Base-by-base conservation (phyloP, 2,797 vertebrate genomes). In the Melanotaenia nigrans region DNA sequence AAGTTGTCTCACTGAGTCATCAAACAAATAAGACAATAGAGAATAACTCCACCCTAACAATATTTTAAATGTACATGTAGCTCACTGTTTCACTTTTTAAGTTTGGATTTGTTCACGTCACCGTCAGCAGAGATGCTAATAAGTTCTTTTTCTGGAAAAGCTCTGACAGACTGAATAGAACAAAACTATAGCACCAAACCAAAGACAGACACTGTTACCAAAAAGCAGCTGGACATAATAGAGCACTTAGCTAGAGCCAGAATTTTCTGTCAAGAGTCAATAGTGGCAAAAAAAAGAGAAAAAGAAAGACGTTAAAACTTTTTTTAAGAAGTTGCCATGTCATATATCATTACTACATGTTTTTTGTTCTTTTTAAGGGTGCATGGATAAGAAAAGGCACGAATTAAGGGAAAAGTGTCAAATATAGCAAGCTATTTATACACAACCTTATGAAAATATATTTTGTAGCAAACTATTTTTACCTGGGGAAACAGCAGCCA, bases 21-120 rank as follows among this genome's bases (percentile, higher is more conserved):
- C 6, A 28, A 81, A 77, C 62, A 81, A 73, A 63, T 4, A 47
- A 47, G 20, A 20, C 14, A 79, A 73, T 53, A 65, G n/a, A 51
- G 22, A 3, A 47, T 25, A 45, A 40, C 24, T 38, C 18, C 12
- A 35, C n/a, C 33, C n/a, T 47, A 20, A 67, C 42, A 58, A 24
- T 20, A 51, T 62, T 51, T 59, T 51, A 40, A 24, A 63, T n/a
- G 56, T 11, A 20, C 2, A 2, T 18, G 10, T 3, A 33, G n/a
- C 42, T 38, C 12, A 49, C 22, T 16, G 6, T 56, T 61, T 56
- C 20, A 6, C 9, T 35, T 58, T 73, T 36, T 28, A 18, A 28
- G 16, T 60, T 69, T 12, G 14, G 16, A 13, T 13, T 10, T 20
- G 1, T 28, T 55, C 18, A 24, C 24, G 24, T 4, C 18, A 3